Percentiles rank a stretch among this genome's conserved stretches.
These are phyloP conservation scores for Elaphurus davidianus DNA, from an alignment of 2,113 vertebrate genomes.

Conservation along the genomic window DNA sequence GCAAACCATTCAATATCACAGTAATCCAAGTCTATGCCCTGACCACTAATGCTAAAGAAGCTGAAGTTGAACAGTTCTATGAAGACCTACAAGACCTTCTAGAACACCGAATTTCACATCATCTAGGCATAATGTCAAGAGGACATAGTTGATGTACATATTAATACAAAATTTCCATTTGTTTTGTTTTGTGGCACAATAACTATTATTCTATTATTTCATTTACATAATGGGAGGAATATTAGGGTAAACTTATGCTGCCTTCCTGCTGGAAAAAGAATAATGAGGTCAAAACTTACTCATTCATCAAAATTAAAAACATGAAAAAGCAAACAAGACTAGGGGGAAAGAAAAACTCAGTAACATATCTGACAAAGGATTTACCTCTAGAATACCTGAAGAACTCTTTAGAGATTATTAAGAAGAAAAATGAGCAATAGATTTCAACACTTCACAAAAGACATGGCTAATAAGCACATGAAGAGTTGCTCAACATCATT, in stretches of 20 bases:
- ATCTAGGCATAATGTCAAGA: conserved; percentile 16
- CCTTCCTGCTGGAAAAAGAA: not conserved
- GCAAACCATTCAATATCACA: not conserved
- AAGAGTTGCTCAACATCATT: not conserved
- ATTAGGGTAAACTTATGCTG: not conserved
- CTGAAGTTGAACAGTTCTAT: not conserved
- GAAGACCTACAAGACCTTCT: not conserved
- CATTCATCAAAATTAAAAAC: conserved; percentile 25
- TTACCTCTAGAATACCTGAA: not conserved
- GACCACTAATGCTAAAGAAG: not conserved
- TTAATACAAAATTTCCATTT: not conserved
- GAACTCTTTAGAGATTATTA: not conserved
- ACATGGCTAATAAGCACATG: not conserved
- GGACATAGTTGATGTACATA: not conserved
- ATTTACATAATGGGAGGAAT: not conserved
- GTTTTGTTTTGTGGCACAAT: not conserved
- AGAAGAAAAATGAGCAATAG: not conserved
- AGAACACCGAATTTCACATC: not conserved
- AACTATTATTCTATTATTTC: not conserved
- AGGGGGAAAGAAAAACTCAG: not conserved
- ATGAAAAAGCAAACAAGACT: not conserved
- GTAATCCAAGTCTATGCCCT: not conserved
- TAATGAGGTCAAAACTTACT: not conserved
- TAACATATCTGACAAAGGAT: not conserved
- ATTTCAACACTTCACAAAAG: not conserved